Evolutionary conservation across 1,140 invertebrate species (phyloP), one percentile per base, ranked within the genome.

Genomic region (Caerostris extrusa): DNA sequence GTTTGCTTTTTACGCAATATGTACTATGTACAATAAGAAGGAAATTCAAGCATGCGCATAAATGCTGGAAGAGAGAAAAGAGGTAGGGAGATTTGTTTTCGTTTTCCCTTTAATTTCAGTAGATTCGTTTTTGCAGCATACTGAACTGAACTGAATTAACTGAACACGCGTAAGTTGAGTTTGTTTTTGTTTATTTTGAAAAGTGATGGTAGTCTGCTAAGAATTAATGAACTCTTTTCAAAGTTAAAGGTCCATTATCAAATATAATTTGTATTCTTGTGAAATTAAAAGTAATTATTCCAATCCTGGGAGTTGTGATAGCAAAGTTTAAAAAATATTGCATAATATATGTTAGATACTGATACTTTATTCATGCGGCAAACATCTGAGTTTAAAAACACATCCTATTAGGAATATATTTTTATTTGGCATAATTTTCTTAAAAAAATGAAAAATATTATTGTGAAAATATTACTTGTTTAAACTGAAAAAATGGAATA

Each of bases 131-230:
- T 34, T 34, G 34, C 2, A 67, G 61, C n/a, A 67, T 67, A 17
- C n/a, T 5, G 71, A 77, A 77, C 7, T 77, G 71, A 77, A 12
- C 7, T 77, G 71, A 77, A 14, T 12, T 77, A 50, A 53, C 3
- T 67, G 14, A 50, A 53, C 2, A 50, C 12, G 50, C 12, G 71
- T 12, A 50, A 50, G 71, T 77, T 77, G 34, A 34, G 34, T 34
- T 77, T 77, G 71, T 77, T 77, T 77, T 71, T 19, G 17, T 64
- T 19, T 71, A 10, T 71, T 71, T 77, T 77, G 71, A 77, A 77
- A 77, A 50, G 34, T 34, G 3, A 53, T 77, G 71, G 19, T 53
- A 77, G 71, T 77, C 50, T 77, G 71, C 71, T 53, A 77, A 67
- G 12, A n/a, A 14, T 67, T 14, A 17, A 6, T 17, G 2, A 88